phyloP scores from a whole-genome alignment of 2,888 invertebrate genomes.

The Parochlus steinenii region DNA sequence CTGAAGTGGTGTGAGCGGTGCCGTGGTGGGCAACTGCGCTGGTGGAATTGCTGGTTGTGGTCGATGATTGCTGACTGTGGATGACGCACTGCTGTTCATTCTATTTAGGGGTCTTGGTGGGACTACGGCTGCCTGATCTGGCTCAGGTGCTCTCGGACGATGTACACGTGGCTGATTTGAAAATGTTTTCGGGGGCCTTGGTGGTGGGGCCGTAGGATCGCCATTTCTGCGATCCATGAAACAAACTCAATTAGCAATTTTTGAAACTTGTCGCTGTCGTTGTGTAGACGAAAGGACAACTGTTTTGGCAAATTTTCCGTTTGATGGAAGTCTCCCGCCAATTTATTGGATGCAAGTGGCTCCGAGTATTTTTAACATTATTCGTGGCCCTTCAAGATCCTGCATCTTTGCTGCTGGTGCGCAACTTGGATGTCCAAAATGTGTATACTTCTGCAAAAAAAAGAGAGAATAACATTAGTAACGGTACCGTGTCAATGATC shows the following conservation, averaged over 20 bases:
- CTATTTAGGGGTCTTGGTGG: conserved; percentile 27
- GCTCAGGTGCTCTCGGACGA: conserved; percentile 41
- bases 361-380: conserved; percentile 18
- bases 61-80: conserved; percentile 12
- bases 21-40: conserved; percentile 16
- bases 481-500: too few species aligned
- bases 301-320: too few species aligned
- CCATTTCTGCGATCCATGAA: conserved; percentile 58
- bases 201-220: conserved; percentile 56
- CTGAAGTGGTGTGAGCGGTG: conserved; percentile 22
- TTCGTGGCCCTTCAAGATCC: conserved; percentile 47
- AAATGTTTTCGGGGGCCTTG: conserved; percentile 55
- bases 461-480: conserved; percentile 11
- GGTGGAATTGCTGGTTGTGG: conserved; percentile 15
- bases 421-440: conserved; percentile 18
- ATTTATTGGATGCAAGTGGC: neutral
- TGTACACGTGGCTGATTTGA: conserved; percentile 55
- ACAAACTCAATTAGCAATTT: conserved; percentile 5
- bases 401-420: conserved; percentile 46
- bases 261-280: conserved; percentile 38
- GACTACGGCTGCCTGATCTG: conserved; percentile 31
- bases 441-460: conserved; percentile 20
- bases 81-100: conserved; percentile 13
- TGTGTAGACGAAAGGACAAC: too few species aligned
- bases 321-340: too few species aligned